Evolutionary conservation across 2,797 vertebrate genomes (phyloP).

Genomic region (Sparidentex hasta): DNA sequence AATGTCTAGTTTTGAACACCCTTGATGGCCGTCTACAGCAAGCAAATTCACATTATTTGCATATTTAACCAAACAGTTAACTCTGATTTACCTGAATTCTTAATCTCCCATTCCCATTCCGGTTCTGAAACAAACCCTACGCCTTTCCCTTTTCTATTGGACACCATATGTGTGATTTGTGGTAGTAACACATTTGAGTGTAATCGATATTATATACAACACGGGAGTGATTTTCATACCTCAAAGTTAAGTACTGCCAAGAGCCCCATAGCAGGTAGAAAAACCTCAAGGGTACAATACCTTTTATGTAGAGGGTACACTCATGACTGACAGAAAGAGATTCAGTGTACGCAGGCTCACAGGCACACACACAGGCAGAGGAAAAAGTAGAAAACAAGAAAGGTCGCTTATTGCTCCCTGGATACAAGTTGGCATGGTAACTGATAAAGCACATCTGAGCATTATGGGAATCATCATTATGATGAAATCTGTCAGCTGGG

Average conservation of each 20-base stretch:
- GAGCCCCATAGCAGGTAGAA: conserved; percentile 27
- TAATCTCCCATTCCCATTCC: no score
- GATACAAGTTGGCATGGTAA: conserved; percentile 63
- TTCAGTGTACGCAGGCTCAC: background rate
- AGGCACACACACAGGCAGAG: background rate
- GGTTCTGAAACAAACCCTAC: background rate
- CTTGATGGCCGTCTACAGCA: background rate
- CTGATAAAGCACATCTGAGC: conserved; percentile 57
- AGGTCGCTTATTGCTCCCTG: conserved; percentile 50
- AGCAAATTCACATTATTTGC: background rate
- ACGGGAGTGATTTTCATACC: conserved; percentile 37
- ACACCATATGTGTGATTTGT: background rate
- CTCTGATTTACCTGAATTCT: background rate
- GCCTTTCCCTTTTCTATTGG: background rate
- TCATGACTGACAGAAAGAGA: conserved; percentile 34
- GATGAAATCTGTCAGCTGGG: conserved; percentile 25
- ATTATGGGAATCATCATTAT: conserved; percentile 41
- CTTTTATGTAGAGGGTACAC: conserved; percentile 37
- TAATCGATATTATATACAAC: conserved; percentile 40
- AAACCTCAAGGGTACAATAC: conserved; percentile 34
- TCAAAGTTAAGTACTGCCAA: conserved; percentile 17
- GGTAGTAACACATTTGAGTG: background rate
- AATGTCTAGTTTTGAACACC: background rate
- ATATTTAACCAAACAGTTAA: background rate
- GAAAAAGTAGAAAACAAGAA: conserved; percentile 46